A percentile compares a stretch with the other conserved stretches of the same genome.
These are phyloP conservation scores for Vanacampus margaritifer DNA, from an alignment of 2,113 vertebrate genomes.

Conservation along the genomic window DNA sequence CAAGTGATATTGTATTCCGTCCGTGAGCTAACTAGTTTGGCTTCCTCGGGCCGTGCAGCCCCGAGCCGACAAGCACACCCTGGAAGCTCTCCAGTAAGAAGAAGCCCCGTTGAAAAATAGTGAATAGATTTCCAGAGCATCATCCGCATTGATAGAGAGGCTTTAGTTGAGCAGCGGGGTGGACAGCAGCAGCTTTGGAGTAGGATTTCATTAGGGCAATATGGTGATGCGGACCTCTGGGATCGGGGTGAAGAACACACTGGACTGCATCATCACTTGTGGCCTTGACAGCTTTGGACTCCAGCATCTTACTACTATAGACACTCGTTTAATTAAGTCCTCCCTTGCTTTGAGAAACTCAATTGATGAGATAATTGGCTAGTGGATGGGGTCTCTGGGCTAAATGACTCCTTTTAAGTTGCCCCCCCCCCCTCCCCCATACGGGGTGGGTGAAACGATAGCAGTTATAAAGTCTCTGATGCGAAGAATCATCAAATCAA, in stretches of 20 bases:
- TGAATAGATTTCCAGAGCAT: slow-evolving; percentile 28
- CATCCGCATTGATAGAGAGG: slow-evolving; percentile 20
- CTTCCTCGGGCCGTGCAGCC: neutral
- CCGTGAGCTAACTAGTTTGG: neutral
- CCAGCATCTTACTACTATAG: slow-evolving; percentile 48
- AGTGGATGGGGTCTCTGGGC: slow-evolving; percentile 53
- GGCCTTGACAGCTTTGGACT: slow-evolving; percentile 58
- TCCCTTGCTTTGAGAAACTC: slow-evolving; percentile 59
- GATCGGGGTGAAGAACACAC: slow-evolving; percentile 26
- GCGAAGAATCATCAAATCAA: slow-evolving; percentile 59
- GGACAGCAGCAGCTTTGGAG: slow-evolving; percentile 37
- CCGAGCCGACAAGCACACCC: neutral
- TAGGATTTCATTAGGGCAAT: slow-evolving; percentile 41
- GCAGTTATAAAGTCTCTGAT: slow-evolving; percentile 36
- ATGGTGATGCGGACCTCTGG: slow-evolving; percentile 41
- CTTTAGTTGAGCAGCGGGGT: slow-evolving; percentile 22
- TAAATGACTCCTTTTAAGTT: slow-evolving; percentile 62
- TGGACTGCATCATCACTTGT: slow-evolving; percentile 41
- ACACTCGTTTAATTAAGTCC: slow-evolving; percentile 61
- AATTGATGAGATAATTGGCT: slow-evolving; percentile 73
- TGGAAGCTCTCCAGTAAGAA: slow-evolving; percentile 5
- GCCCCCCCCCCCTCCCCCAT: neutral
- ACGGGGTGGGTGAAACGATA: slow-evolving; percentile 48
- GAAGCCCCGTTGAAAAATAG: slow-evolving; percentile 18
- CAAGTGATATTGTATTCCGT: neutral